These are phyloP conservation scores for Stigmatopora argus DNA, from an alignment of 2,113 vertebrate genomes.

Conservation along the genomic window DNA sequence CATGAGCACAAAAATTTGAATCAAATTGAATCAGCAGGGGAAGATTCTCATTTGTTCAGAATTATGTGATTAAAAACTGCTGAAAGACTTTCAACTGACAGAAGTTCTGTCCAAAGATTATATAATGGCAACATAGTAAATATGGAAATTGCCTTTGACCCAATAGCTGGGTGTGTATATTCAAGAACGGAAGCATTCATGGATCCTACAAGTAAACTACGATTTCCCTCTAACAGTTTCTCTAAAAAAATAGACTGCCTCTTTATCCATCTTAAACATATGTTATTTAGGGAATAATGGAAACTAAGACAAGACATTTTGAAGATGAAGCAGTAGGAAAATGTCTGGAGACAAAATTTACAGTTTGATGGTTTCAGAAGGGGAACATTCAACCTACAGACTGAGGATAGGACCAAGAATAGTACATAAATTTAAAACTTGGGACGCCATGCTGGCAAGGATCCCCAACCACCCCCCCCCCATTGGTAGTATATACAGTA, in stretches of 20 bases:
- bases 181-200: constrained; percentile 29
- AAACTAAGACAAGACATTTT: background rate
- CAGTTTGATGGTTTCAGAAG: constrained; percentile 37
- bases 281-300: constrained; percentile 39
- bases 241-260: constrained; percentile 21
- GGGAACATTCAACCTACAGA: constrained; percentile 34
- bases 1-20: no score
- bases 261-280: constrained; percentile 40
- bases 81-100: constrained; percentile 24
- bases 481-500: constrained; percentile 25
- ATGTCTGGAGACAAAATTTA: constrained; percentile 30
- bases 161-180: constrained; percentile 36
- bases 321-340: constrained; percentile 37
- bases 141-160: constrained; percentile 47
- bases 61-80: background rate
- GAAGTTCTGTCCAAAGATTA: constrained; percentile 24
- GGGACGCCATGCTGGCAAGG: constrained; percentile 22
- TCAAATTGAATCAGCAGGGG: no score
- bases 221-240: constrained; percentile 33
- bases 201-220: background rate
- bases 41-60: background rate
- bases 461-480: no score
- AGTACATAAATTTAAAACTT: constrained; percentile 27
- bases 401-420: constrained; percentile 27
- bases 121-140: constrained; percentile 43